Conservation (phyloP, 2,888 invertebrate species). For the Cryptophagus acutangulus region DNA sequence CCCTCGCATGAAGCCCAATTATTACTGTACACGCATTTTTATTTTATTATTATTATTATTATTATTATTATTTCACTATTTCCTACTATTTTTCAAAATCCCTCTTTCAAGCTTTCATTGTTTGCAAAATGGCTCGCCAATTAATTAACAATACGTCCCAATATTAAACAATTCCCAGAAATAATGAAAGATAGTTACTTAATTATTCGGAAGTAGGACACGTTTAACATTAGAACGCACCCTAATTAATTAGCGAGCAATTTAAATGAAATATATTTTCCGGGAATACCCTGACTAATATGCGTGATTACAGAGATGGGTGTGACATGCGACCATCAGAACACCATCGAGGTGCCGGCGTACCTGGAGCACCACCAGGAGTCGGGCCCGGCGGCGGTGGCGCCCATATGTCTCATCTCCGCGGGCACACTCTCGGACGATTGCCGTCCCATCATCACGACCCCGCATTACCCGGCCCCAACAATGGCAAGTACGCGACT, state of each 20-base stretch:
- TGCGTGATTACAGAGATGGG: constrained; percentile 45
- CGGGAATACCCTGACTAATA: too few species aligned
- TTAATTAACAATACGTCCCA: too few species aligned
- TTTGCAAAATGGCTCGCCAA: too few species aligned
- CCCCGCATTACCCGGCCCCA: constrained; percentile 57
- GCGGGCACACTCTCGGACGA: constrained; percentile 64
- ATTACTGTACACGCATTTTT: constrained; percentile 42
- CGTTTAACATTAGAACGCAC: too few species aligned
- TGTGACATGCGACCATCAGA: constrained; percentile 47
- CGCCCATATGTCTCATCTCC: constrained; percentile 46
- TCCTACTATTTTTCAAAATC: not conserved
- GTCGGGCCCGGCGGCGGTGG: constrained; percentile 37
- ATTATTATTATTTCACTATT: constrained; percentile 22
- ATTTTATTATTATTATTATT: constrained; percentile 33
- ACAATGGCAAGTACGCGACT: constrained; percentile 89
- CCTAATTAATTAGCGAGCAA: too few species aligned
- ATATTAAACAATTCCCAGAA: too few species aligned
- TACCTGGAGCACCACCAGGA: constrained; percentile 42
- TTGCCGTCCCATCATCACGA: constrained; percentile 59
- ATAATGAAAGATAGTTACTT: too few species aligned
- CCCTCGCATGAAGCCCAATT: constrained; percentile 48
- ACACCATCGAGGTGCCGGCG: constrained; percentile 34
- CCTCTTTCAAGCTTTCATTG: not conserved
- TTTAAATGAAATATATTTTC: constrained; percentile 3
- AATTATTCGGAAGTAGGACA: too few species aligned